Evolutionary conservation across 2,797 vertebrate genomes (phyloP).

Genomic region (Momotus momota): DNA sequence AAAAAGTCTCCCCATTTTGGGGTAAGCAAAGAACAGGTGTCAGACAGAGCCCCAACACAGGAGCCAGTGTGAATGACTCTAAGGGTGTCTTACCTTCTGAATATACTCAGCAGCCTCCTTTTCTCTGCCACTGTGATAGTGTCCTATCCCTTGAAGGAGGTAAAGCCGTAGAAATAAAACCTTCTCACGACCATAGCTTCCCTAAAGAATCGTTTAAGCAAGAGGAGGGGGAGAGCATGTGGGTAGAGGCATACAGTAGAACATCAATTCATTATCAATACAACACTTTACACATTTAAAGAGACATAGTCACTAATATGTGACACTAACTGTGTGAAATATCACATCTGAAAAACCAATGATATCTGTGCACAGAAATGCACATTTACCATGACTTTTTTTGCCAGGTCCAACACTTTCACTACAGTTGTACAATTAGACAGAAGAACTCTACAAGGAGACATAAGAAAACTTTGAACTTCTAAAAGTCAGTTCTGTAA

Average conservation of each 20-base stretch:
- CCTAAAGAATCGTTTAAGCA: slow-evolving; percentile 77
- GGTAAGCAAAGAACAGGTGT: not conserved
- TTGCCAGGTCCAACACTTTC: not conserved
- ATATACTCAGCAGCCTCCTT: slow-evolving; percentile 83
- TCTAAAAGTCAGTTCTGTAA: not conserved
- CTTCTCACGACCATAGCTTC: slow-evolving; percentile 92
- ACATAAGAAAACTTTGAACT: not conserved
- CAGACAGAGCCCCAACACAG: not conserved
- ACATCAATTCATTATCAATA: not conserved
- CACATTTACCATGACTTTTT: accelerated
- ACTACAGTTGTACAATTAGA: not conserved
- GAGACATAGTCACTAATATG: not conserved
- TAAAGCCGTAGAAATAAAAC: slow-evolving; percentile 93
- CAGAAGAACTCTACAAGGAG: not conserved
- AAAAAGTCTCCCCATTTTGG: not conserved
- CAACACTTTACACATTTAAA: not conserved
- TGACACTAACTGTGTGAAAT: not conserved
- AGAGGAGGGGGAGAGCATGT: not conserved
- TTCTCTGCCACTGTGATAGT: slow-evolving; percentile 88
- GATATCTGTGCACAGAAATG: not conserved
- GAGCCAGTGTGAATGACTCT: not conserved
- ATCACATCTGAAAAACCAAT: not conserved
- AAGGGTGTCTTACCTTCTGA: slow-evolving; percentile 77
- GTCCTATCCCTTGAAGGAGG: slow-evolving; percentile 92
- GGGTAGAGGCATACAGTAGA: not conserved